Base-by-base conservation (phyloP, 2,888 invertebrate species). In the Dryomyza anilis region DNA sequence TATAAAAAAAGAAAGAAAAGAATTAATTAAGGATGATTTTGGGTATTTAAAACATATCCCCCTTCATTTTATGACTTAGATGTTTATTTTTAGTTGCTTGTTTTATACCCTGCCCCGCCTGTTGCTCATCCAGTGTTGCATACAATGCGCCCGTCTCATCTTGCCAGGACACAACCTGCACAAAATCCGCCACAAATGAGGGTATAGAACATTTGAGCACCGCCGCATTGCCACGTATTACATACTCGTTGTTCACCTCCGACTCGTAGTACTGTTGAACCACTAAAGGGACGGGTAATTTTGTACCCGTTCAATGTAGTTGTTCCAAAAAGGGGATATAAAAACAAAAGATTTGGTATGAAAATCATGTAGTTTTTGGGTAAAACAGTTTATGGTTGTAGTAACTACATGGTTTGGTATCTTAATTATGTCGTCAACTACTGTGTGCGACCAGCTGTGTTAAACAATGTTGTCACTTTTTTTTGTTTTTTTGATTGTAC, bases 121-220 rank as follows among this genome's bases (percentile, higher is more conserved):
- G 73, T 68, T 76, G 76, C 33, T 80, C 78, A 64, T 81, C 78
- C 71, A 81, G 71, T 48, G 81, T 73, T 65, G 78, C 81, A 74
- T 82, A 83, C 43, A 81, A 70, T 63, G 76, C 74, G 19, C 83
- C 83, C 63, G 78, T 77, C 63, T 92, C 89, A 75, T 89, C 87
- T 74, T 89, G 87, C 90, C 90, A 91, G 68, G 89, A 87, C 67
- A 89, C 87, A 53, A 91, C 89, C 71, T 85, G 86, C 57, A 91
- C 90, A 81, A 89, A 90, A 84, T 91, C 91, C 67, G 89, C 88
- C 65, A 91, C 90, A 81, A 90, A 91, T 72, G 89, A 89, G 57
- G 91, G 91, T 72, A 91, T 89, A 77, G 89, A 89, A 84, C 91
- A 91, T 81, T 90, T 90, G 68, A 91, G 81, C 63, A 91, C 87